Evolutionary conservation across 2,888 invertebrate genomes (phyloP).

Genomic region (Acrobeloides nanus): DNA sequence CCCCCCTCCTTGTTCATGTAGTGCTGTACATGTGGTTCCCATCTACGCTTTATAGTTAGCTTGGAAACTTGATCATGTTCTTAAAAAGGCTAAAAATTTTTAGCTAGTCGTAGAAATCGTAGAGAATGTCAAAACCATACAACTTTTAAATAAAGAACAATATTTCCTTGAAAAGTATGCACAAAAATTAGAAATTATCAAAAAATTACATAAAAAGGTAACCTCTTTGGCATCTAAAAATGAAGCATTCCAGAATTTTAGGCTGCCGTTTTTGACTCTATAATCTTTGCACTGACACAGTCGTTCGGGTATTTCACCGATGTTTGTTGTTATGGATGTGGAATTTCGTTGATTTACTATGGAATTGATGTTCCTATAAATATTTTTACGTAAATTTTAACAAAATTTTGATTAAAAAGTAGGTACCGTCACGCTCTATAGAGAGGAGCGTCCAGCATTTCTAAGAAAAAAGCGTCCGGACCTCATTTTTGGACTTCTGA

Average conservation of each 20-base stretch:
- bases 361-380: conserved; percentile 4
- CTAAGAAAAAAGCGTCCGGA: no score
- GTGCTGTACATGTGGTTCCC: no score
- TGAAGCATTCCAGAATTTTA: conserved; percentile 4
- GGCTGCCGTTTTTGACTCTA: conserved; percentile 9
- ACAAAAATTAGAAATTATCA: conserved; percentile 1
- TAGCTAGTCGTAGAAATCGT: conserved; percentile 56
- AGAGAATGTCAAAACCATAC: conserved; percentile 56
- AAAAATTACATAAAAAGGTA: conserved; percentile 7
- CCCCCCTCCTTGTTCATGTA: no score
- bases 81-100: no score
- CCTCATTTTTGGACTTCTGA: no score
- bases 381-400: no score
- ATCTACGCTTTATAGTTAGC: no score
- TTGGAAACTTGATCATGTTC: no score
- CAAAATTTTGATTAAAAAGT: no score
- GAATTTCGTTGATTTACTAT: conserved; percentile 14
- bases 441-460: no score
- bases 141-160: conserved; percentile 54
- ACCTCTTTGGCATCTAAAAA: no score
- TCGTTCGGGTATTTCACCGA: conserved; percentile 17
- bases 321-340: conserved; percentile 11
- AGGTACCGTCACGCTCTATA: no score
- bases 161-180: conserved; percentile 44
- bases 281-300: conserved; percentile 18